Evolutionary conservation across 2,888 invertebrate genomes (phyloP).

Genomic region (Ceramica pisi): DNA sequence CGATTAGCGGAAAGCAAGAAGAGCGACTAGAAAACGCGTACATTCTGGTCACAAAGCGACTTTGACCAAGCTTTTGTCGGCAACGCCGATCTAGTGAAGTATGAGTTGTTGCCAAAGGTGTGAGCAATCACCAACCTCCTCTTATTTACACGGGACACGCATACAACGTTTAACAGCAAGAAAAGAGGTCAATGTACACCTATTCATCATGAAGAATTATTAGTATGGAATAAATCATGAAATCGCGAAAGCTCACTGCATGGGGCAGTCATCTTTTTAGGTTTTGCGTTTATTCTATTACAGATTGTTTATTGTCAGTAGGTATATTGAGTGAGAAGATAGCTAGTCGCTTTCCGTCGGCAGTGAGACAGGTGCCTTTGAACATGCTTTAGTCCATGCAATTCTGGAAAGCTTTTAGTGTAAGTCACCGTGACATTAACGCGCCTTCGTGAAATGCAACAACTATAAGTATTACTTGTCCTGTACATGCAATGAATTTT

Average conservation of each 20-base stretch:
- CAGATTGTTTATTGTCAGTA: not conserved
- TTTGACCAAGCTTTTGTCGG: not conserved
- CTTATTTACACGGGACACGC: too few species aligned
- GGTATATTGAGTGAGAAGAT: not conserved
- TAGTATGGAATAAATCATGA: too few species aligned
- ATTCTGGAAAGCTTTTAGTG: not conserved
- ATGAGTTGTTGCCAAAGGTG: too few species aligned
- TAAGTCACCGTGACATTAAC: not conserved
- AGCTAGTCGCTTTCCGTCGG: too few species aligned
- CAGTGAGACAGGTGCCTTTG: not conserved
- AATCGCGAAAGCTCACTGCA: too few species aligned
- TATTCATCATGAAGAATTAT: too few species aligned
- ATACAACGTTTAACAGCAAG: too few species aligned
- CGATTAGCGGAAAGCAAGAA: not conserved
- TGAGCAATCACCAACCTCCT: too few species aligned
- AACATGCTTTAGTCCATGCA: not conserved
- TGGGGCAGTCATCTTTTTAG: too few species aligned
- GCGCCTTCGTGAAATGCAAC: not conserved
- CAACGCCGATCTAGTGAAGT: too few species aligned
- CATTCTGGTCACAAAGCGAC: not conserved
- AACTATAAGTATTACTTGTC: not conserved
- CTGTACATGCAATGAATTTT: constrained; percentile 10
- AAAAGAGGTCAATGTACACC: too few species aligned
- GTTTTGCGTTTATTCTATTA: not conserved
- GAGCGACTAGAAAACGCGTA: not conserved